Evolutionary conservation across 2,888 invertebrate species (phyloP), one percentile per base, ranked within the genome.

Genomic region (Panzeria rudis): DNA sequence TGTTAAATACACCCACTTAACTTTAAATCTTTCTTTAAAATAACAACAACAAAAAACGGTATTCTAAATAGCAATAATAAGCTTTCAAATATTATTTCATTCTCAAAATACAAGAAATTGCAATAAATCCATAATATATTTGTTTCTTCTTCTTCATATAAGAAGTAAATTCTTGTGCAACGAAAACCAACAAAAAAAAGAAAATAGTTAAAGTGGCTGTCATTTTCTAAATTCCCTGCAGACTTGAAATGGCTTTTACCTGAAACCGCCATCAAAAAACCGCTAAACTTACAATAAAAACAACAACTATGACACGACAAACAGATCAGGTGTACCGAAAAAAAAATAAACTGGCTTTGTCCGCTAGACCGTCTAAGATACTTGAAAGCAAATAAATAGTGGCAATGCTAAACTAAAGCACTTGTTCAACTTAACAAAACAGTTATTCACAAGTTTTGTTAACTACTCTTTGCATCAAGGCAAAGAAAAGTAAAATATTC

Each of bases 201-300:
- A 68, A 81, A 77, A 66, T 69, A 41, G 47, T 61, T 82, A 85
- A 82, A 82, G 78, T 85, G 78, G 71, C 78, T 85, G 85, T 85
- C 85, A 85, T 82, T 85, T 85, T 75, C 69, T 44, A 78, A 85
- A 85, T 82, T 85, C 85, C 71, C 85, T 66, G 73, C 64, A 66
- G 85, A 82, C 78, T 78, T 85, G 61, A 85, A 82, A 85, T 61
- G 75, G 71, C 78, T 82, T 85, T 85, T 82, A 71, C 64, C 41
- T 44, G 50, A 85, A 79, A 85, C 85, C 85, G 85, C 73, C 75
- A 85, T 82, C 78, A 82, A 85, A 82, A 44, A 75, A 82, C 62
- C 71, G 85, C 82, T 82, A 76, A 69, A 59, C 5, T 47, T n/a
- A 77, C 50, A 69, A 38, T 7, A 20, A n/a, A 23, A 82, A 62